A percentile compares a stretch with the other conserved stretches of the same genome.
Evolutionary conservation across 2,888 invertebrate species (phyloP).

Genomic region (Apomyelois bistriatella): DNA sequence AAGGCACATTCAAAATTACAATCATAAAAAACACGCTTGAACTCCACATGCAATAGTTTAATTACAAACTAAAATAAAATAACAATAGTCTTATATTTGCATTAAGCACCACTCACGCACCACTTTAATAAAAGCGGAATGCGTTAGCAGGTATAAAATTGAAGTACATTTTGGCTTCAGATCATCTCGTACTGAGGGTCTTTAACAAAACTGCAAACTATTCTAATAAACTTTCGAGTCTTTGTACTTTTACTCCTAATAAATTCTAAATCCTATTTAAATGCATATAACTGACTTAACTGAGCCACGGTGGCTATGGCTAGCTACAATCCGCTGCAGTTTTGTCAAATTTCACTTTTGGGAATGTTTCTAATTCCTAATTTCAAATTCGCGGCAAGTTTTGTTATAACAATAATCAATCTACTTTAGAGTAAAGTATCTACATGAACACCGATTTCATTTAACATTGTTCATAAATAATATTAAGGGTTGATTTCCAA

Average conservation of each 20-base stretch:
- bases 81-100: conserved; percentile 48
- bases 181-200: conserved; percentile 35
- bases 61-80: conserved; percentile 28
- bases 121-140: conserved; percentile 40
- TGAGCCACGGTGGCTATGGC: conserved; percentile 35
- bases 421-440: neutral
- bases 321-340: conserved; percentile 40
- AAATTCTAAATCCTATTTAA: conserved; percentile 51
- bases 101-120: conserved; percentile 27
- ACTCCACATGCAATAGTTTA: conserved; percentile 40
- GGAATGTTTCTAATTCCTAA: conserved; percentile 55
- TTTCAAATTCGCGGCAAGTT: conserved; percentile 37
- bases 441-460: neutral
- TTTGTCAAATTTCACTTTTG: conserved; percentile 46
- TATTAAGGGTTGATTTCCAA: neutral
- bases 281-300: conserved; percentile 65
- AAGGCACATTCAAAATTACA: conserved; percentile 58
- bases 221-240: conserved; percentile 49
- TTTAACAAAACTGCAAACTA: conserved; percentile 47
- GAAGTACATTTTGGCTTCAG: conserved; percentile 61
- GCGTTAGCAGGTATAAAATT: conserved; percentile 29
- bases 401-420: neutral
- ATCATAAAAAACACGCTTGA: conserved; percentile 37
- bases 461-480: neutral
- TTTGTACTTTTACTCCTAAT: conserved; percentile 69